Conservation (phyloP, 2,113 vertebrate genomes). For the Misgurnus mizolepis region DNA sequence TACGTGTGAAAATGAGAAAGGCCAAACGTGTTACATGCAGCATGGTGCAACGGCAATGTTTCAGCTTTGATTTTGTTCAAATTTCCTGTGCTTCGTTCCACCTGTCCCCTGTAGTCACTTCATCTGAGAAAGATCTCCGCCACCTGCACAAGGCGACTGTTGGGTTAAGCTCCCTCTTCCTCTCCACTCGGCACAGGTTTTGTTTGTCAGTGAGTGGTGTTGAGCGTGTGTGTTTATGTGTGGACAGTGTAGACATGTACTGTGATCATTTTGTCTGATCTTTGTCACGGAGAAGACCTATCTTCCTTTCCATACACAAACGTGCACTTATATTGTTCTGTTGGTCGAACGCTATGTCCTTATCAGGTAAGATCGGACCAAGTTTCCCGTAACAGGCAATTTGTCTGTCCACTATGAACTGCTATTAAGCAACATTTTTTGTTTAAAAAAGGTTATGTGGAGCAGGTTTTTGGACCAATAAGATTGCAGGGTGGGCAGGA, state of each 20-base stretch:
- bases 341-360: not conserved
- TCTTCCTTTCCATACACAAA: not conserved
- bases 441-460: too few species aligned
- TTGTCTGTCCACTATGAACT: too few species aligned
- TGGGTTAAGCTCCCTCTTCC: slow-evolving; percentile 18
- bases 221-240: not conserved
- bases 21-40: not conserved
- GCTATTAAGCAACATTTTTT: too few species aligned
- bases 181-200: slow-evolving; percentile 3
- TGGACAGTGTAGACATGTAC: not conserved
- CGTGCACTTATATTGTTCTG: not conserved
- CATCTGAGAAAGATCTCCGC: slow-evolving; percentile 14
- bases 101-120: slow-evolving; percentile 21
- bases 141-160: slow-evolving; percentile 15
- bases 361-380: too few species aligned
- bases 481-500: too few species aligned
- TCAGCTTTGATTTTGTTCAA: slow-evolving; percentile 23
- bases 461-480: too few species aligned
- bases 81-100: slow-evolving; percentile 23
- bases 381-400: too few species aligned
- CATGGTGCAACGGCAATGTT: not conserved
- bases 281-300: not conserved
- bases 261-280: not conserved
- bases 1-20: not conserved
- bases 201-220: slow-evolving; percentile 6